Conservation (phyloP, 2,113 vertebrate genomes). For the Sigmodon hispidus region DNA sequence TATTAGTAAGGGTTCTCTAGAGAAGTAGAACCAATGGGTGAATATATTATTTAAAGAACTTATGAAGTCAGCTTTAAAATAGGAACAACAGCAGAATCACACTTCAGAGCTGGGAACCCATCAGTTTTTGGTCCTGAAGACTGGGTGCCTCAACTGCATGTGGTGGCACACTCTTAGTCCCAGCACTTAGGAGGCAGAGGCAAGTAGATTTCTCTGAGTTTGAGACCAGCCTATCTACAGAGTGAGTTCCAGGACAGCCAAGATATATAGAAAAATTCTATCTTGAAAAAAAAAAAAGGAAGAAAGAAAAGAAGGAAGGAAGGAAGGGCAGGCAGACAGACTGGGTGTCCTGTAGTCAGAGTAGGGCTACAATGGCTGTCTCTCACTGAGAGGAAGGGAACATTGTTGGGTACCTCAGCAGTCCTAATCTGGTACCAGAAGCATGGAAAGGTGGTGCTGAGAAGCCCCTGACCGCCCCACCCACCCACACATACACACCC, state of each 20-base stretch:
- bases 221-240: no score
- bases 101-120: background rate
- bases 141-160: background rate
- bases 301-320: no score
- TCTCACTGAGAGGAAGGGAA: background rate
- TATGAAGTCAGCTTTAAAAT: background rate
- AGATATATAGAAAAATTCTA: no score
- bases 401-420: background rate
- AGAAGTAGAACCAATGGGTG: background rate
- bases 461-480: background rate
- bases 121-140: background rate
- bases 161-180: no score
- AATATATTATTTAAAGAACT: background rate
- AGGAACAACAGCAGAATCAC: background rate
- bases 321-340: no score
- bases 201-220: no score
- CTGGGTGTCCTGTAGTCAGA: background rate
- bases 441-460: background rate
- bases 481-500: no score
- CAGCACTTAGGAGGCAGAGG: no score
- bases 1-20: background rate
- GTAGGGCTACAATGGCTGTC: background rate
- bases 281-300: no score
- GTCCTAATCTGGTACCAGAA: background rate
- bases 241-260: no score